phyloP scores from a whole-genome alignment of 2,888 invertebrate genomes.

The Synergus japonicus region DNA sequence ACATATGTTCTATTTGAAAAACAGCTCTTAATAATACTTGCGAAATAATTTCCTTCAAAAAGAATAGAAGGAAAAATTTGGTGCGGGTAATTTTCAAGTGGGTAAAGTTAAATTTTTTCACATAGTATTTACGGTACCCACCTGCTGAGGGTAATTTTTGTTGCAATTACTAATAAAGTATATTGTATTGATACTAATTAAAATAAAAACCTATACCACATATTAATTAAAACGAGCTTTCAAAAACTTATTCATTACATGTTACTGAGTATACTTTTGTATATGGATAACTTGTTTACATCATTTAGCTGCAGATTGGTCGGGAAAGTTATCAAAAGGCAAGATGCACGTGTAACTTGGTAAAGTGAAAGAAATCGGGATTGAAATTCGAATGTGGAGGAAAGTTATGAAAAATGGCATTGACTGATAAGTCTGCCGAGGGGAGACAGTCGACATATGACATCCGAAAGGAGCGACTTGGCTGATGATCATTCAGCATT shows the following conservation, averaged over 20 bases:
- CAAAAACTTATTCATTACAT: slow-evolving; percentile 17
- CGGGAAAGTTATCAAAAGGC: slow-evolving; percentile 30
- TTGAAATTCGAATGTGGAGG: not conserved
- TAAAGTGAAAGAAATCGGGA: slow-evolving; percentile 38
- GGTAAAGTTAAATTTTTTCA: too few species aligned
- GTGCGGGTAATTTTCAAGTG: too few species aligned
- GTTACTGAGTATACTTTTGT: not conserved
- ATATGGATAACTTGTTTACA: not conserved
- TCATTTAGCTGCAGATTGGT: slow-evolving; percentile 1
- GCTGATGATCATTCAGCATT: slow-evolving; percentile 26
- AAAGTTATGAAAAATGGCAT: not conserved
- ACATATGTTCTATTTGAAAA: not conserved
- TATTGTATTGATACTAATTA: too few species aligned
- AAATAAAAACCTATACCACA: not conserved
- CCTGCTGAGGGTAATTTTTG: too few species aligned
- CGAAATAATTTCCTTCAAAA: not conserved
- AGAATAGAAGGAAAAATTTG: too few species aligned
- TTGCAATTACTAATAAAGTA: too few species aligned
- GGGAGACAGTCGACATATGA: slow-evolving; percentile 1
- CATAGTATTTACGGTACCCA: too few species aligned
- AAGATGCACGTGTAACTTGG: slow-evolving; percentile 4
- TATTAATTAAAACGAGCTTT: slow-evolving; percentile 17
- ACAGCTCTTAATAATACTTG: not conserved
- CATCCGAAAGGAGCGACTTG: slow-evolving; percentile 10
- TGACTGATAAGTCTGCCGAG: not conserved